Evolutionary conservation across 2,888 invertebrate genomes (phyloP), one percentile per base, ranked within the genome.

Genomic region (Volucella bombylans): DNA sequence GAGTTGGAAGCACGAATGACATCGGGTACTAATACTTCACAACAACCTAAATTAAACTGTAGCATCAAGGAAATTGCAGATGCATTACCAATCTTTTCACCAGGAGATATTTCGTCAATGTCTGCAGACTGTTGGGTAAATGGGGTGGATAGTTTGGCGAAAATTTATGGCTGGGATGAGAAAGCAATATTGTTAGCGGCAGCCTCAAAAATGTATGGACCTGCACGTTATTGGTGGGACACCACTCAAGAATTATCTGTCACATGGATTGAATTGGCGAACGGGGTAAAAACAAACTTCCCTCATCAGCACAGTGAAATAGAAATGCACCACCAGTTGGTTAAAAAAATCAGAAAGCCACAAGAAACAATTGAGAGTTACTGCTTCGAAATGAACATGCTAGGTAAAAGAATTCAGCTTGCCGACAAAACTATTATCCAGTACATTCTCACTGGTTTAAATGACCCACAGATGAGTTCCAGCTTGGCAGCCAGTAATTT

Each of bases 41-140:
- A 12, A 12, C 52, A 10, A 31, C 49, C 11, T 12, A 71, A 11
- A 9, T 11, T 50, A 8, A 54, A 50, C 14, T 72, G 72, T 12
- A 61, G 61, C 8, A 61, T 52, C 4, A 39, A 59, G 12, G 61
- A 71, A 2, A 71, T 71, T 8, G 71, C 41, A 11, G 71, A 50
- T 6, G 50, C 50, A 2, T 59, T 71, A n/a, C 71, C 71, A 59
- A 6, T 9, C 2, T 71, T 71, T 23, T 41, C 49, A 0, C 41
- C 59, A 6, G 71, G 61, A n/a, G 59, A 61, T 10, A 23, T 52
- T 8, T 3, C 59, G 1, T 71, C 61, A 38, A 15, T 61, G 39
- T 41, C 71, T 2, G 71, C 71, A 1, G 50, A 71, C 4, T 11
- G 41, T 52, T 71, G 59, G 71, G 31, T 71, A 2, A 18, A 23